These are phyloP conservation scores for Suillia variegata DNA, from an alignment of 2,888 invertebrate species.

Conservation along the genomic window DNA sequence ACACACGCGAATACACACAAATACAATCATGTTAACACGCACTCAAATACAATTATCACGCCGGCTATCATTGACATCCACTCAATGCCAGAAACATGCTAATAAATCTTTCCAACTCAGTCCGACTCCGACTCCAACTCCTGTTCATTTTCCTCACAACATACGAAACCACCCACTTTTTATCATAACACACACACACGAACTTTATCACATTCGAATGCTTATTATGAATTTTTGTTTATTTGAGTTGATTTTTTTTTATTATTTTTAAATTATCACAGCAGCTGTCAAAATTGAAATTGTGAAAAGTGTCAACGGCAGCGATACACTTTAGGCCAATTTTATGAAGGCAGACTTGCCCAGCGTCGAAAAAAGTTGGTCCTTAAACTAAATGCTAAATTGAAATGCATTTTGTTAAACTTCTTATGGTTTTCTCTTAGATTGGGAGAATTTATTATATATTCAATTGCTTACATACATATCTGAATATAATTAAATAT, in stretches of 20 bases:
- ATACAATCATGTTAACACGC: conserved; percentile 18
- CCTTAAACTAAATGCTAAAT: too few relatives aligned
- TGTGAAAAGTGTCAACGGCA: not conserved
- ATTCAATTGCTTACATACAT: too few relatives aligned
- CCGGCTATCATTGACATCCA: conserved; percentile 29
- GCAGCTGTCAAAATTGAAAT: not conserved
- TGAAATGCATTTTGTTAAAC: too few relatives aligned
- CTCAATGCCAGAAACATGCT: conserved; percentile 30
- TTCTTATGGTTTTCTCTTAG: too few relatives aligned
- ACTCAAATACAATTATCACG: conserved; percentile 11
- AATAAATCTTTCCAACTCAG: conserved; percentile 19
- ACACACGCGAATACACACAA: too few relatives aligned
- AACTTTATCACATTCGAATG: not conserved
- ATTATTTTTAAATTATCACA: not conserved
- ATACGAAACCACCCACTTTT: too few relatives aligned
- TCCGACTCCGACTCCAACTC: conserved; percentile 1
- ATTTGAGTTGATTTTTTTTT: not conserved
- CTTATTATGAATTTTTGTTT: not conserved
- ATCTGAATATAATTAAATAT: too few relatives aligned
- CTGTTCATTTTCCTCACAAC: too few relatives aligned
- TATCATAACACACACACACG: too few relatives aligned
- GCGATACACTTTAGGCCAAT: not conserved
- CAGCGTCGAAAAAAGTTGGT: too few relatives aligned
- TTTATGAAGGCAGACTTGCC: too few relatives aligned
- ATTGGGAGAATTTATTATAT: too few relatives aligned